Conservation (phyloP, 2,888 invertebrate genomes). For the Drosophila anomalata region DNA sequence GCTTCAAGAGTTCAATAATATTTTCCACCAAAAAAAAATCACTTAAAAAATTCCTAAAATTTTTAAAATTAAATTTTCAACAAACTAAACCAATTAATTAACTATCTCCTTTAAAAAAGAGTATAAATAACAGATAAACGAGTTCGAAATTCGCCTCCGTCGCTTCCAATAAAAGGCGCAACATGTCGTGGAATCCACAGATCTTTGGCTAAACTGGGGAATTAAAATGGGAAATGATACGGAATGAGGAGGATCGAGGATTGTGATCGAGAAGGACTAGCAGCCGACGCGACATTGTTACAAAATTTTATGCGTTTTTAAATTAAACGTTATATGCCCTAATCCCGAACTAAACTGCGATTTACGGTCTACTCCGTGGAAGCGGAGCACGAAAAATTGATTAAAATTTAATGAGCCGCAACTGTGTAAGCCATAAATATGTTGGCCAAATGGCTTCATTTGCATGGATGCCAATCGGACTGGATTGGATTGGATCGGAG, state of each 20-base stretch:
- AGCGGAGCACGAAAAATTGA: slow-evolving; percentile 66
- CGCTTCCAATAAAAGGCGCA: slow-evolving; percentile 65
- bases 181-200: slow-evolving; percentile 55
- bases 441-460: slow-evolving; percentile 71
- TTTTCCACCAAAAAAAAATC: too few relatives aligned
- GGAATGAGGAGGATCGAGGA: background rate
- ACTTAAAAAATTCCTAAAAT: too few relatives aligned
- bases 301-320: slow-evolving; percentile 79
- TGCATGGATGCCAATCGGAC: slow-evolving; percentile 49
- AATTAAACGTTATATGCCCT: slow-evolving; percentile 78
- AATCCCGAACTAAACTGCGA: slow-evolving; percentile 77
- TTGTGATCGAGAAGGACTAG: slow-evolving; percentile 37
- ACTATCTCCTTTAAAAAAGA: background rate
- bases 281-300: slow-evolving; percentile 65
- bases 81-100: background rate
- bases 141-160: slow-evolving; percentile 26
- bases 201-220: slow-evolving; percentile 13
- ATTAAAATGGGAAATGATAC: slow-evolving; percentile 10
- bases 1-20: too few relatives aligned
- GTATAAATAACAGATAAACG: slow-evolving; percentile 22
- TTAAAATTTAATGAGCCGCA: slow-evolving; percentile 73
- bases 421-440: slow-evolving; percentile 72
- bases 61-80: background rate
- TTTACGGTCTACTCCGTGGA: slow-evolving; percentile 65
- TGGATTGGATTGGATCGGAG: background rate